Percentiles rank a stretch among this genome's conserved stretches.
Evolutionary conservation across 2,113 vertebrate species (phyloP).

Genomic region (Morone saxatilis): DNA sequence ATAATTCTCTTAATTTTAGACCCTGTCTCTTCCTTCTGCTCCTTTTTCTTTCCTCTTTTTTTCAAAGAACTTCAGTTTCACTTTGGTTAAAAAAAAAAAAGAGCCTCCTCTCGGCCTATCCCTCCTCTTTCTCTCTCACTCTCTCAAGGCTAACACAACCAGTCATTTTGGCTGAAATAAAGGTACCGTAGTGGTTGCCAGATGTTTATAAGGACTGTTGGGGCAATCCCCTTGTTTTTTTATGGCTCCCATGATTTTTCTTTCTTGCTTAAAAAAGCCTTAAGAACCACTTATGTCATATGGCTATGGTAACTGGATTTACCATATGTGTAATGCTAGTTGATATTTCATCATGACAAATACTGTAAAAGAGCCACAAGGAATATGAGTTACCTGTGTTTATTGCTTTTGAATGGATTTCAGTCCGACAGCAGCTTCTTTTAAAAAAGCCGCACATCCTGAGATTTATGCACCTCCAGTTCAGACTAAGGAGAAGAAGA

Average conservation of each 20-base stretch:
- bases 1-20: conserved; percentile 83
- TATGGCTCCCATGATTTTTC: conserved; percentile 72
- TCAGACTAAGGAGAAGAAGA: conserved; percentile 2
- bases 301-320: conserved; percentile 62
- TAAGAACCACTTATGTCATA: conserved; percentile 69
- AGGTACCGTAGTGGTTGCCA: conserved; percentile 78
- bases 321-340: conserved; percentile 71
- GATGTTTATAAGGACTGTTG: conserved; percentile 78
- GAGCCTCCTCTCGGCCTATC: conserved; percentile 34
- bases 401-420: conserved; percentile 61
- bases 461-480: conserved; percentile 46
- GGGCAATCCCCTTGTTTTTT: conserved; percentile 71
- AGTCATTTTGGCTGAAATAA: conserved; percentile 75
- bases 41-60: conserved; percentile 28
- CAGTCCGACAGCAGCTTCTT: conserved; percentile 40
- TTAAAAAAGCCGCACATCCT: conserved; percentile 41
- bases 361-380: conserved; percentile 72
- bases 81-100: conserved; percentile 47
- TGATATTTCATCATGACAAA: conserved; percentile 78
- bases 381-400: conserved; percentile 73
- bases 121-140: conserved; percentile 43
- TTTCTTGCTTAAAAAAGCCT: conserved; percentile 64
- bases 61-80: conserved; percentile 62
- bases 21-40: conserved; percentile 51
- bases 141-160: conserved; percentile 75